phyloP scores from a whole-genome alignment of 2,113 vertebrate genomes.

The Trinectes maculatus region DNA sequence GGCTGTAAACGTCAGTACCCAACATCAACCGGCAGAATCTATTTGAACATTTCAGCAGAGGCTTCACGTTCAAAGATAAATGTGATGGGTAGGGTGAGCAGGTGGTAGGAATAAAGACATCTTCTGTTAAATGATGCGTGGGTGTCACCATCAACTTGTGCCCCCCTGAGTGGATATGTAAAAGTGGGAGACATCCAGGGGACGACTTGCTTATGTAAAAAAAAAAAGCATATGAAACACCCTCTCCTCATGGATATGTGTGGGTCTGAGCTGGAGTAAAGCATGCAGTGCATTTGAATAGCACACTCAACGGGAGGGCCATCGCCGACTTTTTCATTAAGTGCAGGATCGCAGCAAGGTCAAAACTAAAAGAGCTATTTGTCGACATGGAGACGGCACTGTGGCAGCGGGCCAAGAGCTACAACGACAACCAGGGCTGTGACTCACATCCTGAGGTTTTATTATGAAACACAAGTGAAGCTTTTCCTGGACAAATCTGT shows the following conservation, averaged over 20 bases:
- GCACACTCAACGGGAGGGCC: neutral
- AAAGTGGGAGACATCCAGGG: slow-evolving; percentile 21
- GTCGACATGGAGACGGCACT: slow-evolving; percentile 1
- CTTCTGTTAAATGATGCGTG: too few relatives aligned
- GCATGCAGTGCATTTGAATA: slow-evolving; percentile 17
- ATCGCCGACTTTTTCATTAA: neutral
- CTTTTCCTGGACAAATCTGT: neutral
- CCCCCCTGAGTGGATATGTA: slow-evolving; percentile 13
- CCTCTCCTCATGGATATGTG: slow-evolving; percentile 22
- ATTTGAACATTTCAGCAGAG: too few relatives aligned
- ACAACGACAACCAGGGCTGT: neutral
- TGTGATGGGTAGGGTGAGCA: neutral
- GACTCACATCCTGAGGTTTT: neutral
- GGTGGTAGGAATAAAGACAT: too few relatives aligned
- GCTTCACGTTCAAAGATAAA: slow-evolving; percentile 3
- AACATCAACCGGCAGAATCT: too few relatives aligned
- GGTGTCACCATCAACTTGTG: slow-evolving; percentile 21
- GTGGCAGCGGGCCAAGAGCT: neutral
- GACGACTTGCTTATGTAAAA: neutral
- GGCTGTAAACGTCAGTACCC: too few relatives aligned
- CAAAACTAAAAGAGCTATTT: neutral
- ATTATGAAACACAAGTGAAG: neutral
- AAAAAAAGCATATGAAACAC: slow-evolving; percentile 4
- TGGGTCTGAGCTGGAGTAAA: slow-evolving; percentile 12
- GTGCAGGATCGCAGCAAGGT: neutral